Evolutionary conservation across 2,113 vertebrate species (phyloP).

Genomic region (Micronisus gabar): DNA sequence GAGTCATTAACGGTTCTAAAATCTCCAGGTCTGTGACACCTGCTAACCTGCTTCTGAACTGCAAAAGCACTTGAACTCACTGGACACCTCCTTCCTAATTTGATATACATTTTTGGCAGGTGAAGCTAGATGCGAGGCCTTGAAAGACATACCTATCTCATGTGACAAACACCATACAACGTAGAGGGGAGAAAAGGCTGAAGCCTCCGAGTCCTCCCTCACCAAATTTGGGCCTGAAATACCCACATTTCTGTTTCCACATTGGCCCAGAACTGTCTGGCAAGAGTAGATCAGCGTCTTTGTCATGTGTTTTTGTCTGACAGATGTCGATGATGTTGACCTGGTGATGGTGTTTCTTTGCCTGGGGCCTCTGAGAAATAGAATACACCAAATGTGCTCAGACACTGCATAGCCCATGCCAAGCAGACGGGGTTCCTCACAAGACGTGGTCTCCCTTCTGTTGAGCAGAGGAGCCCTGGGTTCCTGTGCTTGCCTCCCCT

Average conservation of each 20-base stretch:
- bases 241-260: background rate
- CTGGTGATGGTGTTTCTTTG: background rate
- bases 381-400: background rate
- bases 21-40: background rate
- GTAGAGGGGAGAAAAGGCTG: background rate
- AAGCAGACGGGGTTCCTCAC: background rate
- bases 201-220: background rate
- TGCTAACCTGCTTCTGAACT: background rate
- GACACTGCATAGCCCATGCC: background rate
- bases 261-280: background rate
- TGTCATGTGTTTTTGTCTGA: background rate
- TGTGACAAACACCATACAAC: background rate
- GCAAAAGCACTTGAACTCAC: background rate
- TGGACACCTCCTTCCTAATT: background rate
- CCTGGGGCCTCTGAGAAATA: background rate
- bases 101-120: background rate
- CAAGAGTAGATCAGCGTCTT: background rate
- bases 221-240: background rate
- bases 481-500: fast-evolving
- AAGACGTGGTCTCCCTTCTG: background rate
- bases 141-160: background rate
- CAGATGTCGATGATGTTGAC: background rate
- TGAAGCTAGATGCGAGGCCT: background rate
- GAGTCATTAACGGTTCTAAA: background rate
- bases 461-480: background rate